Base-by-base conservation (phyloP, 2,113 vertebrate genomes). In the Bagarius yarrelli region DNA sequence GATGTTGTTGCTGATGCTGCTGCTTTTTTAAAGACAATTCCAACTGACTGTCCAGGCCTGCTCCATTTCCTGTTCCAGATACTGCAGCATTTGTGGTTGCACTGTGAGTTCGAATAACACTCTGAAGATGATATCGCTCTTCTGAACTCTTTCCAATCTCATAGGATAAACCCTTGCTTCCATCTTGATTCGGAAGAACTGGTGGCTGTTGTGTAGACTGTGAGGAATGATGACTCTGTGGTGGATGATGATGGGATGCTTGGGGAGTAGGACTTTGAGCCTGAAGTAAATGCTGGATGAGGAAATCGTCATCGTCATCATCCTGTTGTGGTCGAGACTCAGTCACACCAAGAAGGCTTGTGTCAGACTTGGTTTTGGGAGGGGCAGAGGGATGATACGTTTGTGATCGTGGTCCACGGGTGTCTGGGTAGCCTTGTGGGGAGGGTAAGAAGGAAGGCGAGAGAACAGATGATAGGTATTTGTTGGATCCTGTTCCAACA, bases 281-380 rank as follows among this genome's bases (percentile, higher is more conserved):
- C 88, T 97, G 96, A 53, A 98, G 91, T 50, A 98, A 91, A 79
- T 98, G 96, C 80, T 98, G 96, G 56, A 98, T 98, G 61, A 98
- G 90, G 83, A 98, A 98, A 60, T 98, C 96, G 18, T 98, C 96
- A 0, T 98, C 96, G 8, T 97, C 96, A 0, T 97, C 96, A 77
- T 97, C 96, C 21, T 93, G 92, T 78, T 93, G 91, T 44, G 93
- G 89, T 81, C 92, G 74, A 60, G 81, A 0, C 92, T 96, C 92
- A 3, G 91, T 81, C 88, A 94, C 90, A 86, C 92, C 92, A 1
- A 93, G 87, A 85, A 93, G 88, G 76, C 89, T 91, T 2, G 89
- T 30, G 81, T 93, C 91, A 0, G 90, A 75, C 81, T 94, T 94
- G 21, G 90, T 53, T 88, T 94, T 94, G 14, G 90, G 89, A 73